These are phyloP conservation scores for Arrhopalites spinosus DNA, from an alignment of 2,888 invertebrate genomes.

Conservation along the genomic window DNA sequence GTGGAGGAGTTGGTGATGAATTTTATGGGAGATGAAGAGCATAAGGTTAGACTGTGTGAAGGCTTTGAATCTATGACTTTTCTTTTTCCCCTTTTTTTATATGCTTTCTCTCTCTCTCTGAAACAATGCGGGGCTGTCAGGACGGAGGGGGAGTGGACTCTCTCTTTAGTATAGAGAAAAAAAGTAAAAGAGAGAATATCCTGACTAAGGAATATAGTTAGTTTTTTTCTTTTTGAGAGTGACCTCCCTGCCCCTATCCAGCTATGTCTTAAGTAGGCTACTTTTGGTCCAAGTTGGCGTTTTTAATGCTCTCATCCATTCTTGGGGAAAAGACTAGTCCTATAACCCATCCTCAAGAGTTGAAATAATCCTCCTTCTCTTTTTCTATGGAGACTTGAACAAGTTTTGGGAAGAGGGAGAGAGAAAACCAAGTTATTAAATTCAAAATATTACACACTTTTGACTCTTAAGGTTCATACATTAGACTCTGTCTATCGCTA, in stretches of 20 bases:
- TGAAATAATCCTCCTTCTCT: background rate
- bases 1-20: too few species aligned
- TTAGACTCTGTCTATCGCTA: slow-evolving; percentile 30
- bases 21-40: too few species aligned
- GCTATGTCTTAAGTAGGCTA: slow-evolving; percentile 33
- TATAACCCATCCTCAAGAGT: background rate
- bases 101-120: background rate
- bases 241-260: slow-evolving; percentile 21
- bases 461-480: slow-evolving; percentile 9
- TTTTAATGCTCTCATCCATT: slow-evolving; percentile 42
- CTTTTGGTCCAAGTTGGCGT: slow-evolving; percentile 40
- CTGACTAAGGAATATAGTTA: too few species aligned
- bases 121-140: background rate
- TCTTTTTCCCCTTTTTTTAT: background rate
- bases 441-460: slow-evolving; percentile 11
- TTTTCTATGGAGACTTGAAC: background rate
- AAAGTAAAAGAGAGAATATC: too few species aligned
- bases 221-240: background rate
- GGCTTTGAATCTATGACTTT: background rate
- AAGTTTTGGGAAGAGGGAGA: background rate
- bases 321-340: slow-evolving; percentile 1
- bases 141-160: background rate
- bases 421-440: slow-evolving; percentile 3
- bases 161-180: too few species aligned
- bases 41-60: too few species aligned